Evolutionary conservation across 1,140 invertebrate genomes (phyloP), one percentile per base, ranked within the genome.

Genomic region (Drosophila watanabei): DNA sequence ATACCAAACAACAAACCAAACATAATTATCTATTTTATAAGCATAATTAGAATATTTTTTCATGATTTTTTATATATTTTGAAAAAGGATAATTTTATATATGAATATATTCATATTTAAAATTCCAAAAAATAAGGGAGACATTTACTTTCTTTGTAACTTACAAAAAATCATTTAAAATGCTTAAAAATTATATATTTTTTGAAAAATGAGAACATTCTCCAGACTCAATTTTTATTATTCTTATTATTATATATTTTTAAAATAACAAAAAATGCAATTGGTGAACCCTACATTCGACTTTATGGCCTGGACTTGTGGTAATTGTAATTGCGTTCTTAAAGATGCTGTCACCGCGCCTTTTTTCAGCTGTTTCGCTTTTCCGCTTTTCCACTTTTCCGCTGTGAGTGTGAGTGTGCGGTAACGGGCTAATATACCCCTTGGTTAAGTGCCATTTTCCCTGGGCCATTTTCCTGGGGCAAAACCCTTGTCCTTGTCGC

Each of bases 401-500:
- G 16, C 16, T 11, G 9, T 16, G 14, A 11, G 14, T 30, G 16
- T 9, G 14, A 20, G 16, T 9, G 30, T 16, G 16, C 24, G 35
- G 14, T n/a, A 16, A 11, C 8, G 28, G 46, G 63, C 66, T 59
- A 72, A 72, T 59, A 48, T 59, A 57, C 52, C 41, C n/a, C 43
- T 58, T 35, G 52, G 37, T 18, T 32, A 69, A 48, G 30, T 37
- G 30, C 41, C 64, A 35, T 37, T 63, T 39, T 35, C 39, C 39
- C 28, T 4, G 8, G 11, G 13, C 35, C 33, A 32, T 58, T 58
- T 58, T 58, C 28, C 7, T 18, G 11, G 20, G 37, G 28, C 24
- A 65, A 71, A 73, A 46, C 41, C 54, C 54, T 52, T 69, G 48
- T 64, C 52, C 61, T 71, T 62, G 72, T 75, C 59, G 75, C 61